Base-by-base conservation (phyloP, 2,113 vertebrate genomes). In the Merops nubicus region DNA sequence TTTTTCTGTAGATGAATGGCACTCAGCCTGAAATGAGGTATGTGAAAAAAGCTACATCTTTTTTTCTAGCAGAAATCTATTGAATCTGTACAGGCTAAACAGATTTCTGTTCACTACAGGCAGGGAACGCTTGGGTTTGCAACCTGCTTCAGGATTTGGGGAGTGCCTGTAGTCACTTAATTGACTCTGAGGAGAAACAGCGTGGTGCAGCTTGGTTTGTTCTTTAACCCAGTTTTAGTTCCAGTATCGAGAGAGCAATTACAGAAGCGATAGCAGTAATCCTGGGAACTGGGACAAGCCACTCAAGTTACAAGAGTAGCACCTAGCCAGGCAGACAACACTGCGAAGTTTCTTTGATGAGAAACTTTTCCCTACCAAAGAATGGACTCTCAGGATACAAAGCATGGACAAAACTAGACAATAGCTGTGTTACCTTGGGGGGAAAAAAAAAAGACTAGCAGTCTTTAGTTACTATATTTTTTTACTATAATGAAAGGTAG, bases 281-380 rank as follows among this genome's bases (percentile, higher is more conserved):
- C 73, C 93, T 75, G 73, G 93, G 73, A 97, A 93, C 80, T 70
- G 51, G 80, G 86, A 68, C 83, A 80, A 51, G 54, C 45, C 54
- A 72, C 31, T 6, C 7, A 3, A 29, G 42, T 1, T 26, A 34
- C 50, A 51, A 64, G 6, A 57, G 68, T 6, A 67, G 74, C 4
- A 68, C 33, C 20, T 6, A 62, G 72, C 72, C 23, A 73, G 51
- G 70, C 38, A 91, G 26, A 34, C 33, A 79, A 42, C 47, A 38
- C 2, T 7, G 15, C 38, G 31, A 17, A 9, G 34, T 20, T 64
- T n/a, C 88, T 62, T 18, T 50, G 20, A 22, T 4, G 17, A 67
- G 9, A 56, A 72, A 42, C 43, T 9, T 25, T 15, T 43, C 62
- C 48, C 53, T 59, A 22, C 16, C 23, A 8, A 88, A 74, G 22